Evolutionary conservation across 2,888 invertebrate species (phyloP), one percentile per base, ranked within the genome.

Genomic region (Lepidocyrtoides sp.): DNA sequence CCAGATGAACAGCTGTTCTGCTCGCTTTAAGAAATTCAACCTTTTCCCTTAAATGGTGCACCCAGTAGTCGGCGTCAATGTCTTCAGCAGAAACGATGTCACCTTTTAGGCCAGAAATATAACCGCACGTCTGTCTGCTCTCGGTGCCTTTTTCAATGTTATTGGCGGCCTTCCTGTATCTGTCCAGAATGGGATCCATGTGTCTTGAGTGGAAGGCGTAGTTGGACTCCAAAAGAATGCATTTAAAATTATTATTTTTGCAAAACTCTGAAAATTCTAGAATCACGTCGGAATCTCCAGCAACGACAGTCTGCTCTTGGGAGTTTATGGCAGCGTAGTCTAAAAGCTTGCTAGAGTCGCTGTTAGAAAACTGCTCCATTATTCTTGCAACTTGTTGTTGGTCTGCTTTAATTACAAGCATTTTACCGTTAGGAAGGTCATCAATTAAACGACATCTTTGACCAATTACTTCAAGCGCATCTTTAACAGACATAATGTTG

Each of bases 301-400:
- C 89, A 1, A 92, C 63, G 0, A 92, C 92, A 10, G 89, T 90
- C 82, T 93, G 92, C 3, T 90, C 41, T 5, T 3, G 26, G 0
- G 92, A 92, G 48, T 93, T 93, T 7, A 91, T 44, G 60, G 92
- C 92, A 0, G 93, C 93, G 29, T 86, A 77, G 57, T 93, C 93
- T 23, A 92, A 2, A 0, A 26, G 29, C 0, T 4, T 66, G 0
- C n/a, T 36, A 2, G 20, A 8, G n/a, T 85, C 29, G 8, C n/a
- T 29, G 41, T 44, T 23, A 17, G 57, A 14, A 69, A 89, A 89
- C 44, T 77, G 17, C 17, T 44, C 17, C 20, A 92, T 54, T n/a
- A 75, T 14, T 7, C n/a, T 3, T 10, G 79, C 32, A 17, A 91
- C 85, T 2, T 5, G 20, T 10, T 36, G 0, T 2, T 81, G 23